Evolutionary conservation across 2,113 vertebrate species (phyloP), one percentile per base, ranked within the genome.

Genomic region (Drymodes brunneopygia): DNA sequence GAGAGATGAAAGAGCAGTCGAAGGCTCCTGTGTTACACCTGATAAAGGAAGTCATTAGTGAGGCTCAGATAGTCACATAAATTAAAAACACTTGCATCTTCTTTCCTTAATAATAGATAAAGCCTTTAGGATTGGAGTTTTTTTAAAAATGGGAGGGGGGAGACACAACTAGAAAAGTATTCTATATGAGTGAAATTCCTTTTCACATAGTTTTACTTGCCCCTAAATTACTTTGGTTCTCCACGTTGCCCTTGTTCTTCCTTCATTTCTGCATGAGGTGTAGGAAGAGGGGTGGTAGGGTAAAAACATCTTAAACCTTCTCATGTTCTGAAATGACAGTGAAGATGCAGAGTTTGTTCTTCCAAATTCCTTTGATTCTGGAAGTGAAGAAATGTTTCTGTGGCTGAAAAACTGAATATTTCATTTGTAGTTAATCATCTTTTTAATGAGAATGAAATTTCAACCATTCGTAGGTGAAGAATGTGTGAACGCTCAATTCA

Each of bases 31-130:
- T 80, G 71, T 80, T 93, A 91, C 78, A 86, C 94, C 87, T 94
- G 90, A 77, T 77, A 88, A 77, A 75, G 78, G 66, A 85, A 93
- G 58, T 81, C 20, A 53, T 94, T 91, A 95, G 75, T 33, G 33
- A 86, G 70, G 73, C 74, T 87, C 58, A 80, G 29, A 42, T 67
- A 57, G 57, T 70, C 82, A 48, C 47, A 36, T 83, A 51, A 94
- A 92, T 95, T 75, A 96, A 92, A 93, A 96, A 42, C 64, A 81
- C 24, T 61, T 44, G 58, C 75, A 65, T 93, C 42, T 7, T 83
- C 33, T 91, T 64, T 42, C 33, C 35, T 88, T 78, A 92, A 66
- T 94, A 85, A 75, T 65, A 81, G n/a, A 93, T 56, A 38, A 91
- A 69, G 53, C 88, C 62, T 91, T 79, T 72, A 82, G 67, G 42